phyloP scores from a whole-genome alignment of 1,140 invertebrate genomes.

The Saccostrea echinata region DNA sequence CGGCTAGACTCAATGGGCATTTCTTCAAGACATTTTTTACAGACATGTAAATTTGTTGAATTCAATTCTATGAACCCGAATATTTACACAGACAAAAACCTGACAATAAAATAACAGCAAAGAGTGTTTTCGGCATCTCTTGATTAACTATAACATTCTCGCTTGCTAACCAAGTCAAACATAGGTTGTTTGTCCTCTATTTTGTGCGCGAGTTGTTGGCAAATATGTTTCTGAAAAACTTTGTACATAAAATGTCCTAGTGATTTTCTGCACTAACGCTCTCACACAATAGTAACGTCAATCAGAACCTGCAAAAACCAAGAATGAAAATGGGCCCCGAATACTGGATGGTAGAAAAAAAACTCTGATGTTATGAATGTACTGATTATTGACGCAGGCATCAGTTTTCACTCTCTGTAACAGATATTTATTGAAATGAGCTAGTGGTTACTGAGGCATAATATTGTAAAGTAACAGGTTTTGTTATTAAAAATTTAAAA shows the following conservation, averaged over 20 bases:
- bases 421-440: conserved; percentile 14
- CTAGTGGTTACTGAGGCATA: not conserved
- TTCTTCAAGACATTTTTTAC: conserved; percentile 33
- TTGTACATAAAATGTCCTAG: conserved; percentile 23
- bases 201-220: conserved; percentile 29
- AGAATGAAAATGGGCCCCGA: not conserved
- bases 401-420: conserved; percentile 8
- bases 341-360: not conserved
- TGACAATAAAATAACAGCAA: conserved; percentile 29
- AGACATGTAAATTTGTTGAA: conserved; percentile 35
- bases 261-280: conserved; percentile 31
- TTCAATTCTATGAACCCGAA: conserved; percentile 30
- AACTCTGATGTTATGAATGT: not conserved
- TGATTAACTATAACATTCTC: conserved; percentile 20
- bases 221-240: conserved; percentile 33
- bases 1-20: conserved; percentile 22
- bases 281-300: not conserved
- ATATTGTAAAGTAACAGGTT: not conserved
- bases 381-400: not conserved
- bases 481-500: not conserved
- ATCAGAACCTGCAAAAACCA: not conserved
- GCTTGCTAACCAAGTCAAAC: conserved; percentile 24
- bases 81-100: conserved; percentile 35
- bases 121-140: conserved; percentile 17
- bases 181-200: conserved; percentile 24